A percentile compares a stretch with the other conserved stretches of the same genome.
Conservation (phyloP, 2,888 invertebrate species). For the Rhimphoctona megacephalus region DNA sequence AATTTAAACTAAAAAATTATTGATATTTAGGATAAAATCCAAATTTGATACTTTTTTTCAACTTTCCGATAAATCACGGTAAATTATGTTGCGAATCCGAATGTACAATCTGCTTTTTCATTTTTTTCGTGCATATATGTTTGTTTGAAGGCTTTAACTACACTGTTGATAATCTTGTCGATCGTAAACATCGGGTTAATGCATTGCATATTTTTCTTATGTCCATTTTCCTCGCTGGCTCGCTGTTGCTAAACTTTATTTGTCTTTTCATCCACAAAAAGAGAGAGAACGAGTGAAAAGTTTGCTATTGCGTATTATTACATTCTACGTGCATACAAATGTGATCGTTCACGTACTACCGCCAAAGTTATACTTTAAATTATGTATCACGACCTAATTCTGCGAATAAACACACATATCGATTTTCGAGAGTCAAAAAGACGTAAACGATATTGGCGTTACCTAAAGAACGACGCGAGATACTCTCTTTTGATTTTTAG, state of each 20-base stretch:
- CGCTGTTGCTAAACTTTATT: slow-evolving; percentile 16
- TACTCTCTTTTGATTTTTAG: background rate
- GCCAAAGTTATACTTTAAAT: slow-evolving; percentile 52
- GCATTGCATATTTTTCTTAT: slow-evolving; percentile 21
- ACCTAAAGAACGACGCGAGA: background rate
- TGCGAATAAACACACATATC: slow-evolving; percentile 20
- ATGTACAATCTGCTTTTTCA: background rate
- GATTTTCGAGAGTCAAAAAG: slow-evolving; percentile 7
- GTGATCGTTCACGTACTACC: slow-evolving; percentile 12
- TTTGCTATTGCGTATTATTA: slow-evolving; percentile 28
- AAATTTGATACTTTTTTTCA: too few relatives aligned
- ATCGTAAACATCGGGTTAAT: slow-evolving; percentile 16
- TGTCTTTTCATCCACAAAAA: slow-evolving; percentile 32
- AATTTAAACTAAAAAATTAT: background rate
- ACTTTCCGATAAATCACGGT: background rate
- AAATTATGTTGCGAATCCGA: background rate
- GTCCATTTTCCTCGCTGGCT: slow-evolving; percentile 6
- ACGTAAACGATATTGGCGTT: background rate
- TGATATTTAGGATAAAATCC: background rate
- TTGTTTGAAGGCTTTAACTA: background rate
- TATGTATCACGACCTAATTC: slow-evolving; percentile 43
- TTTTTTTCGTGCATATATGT: background rate
- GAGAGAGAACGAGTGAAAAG: slow-evolving; percentile 3
- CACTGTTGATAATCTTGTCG: slow-evolving; percentile 21
- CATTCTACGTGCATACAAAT: slow-evolving; percentile 31